Evolutionary conservation across 2,797 vertebrate genomes (phyloP).

Genomic region (Lepus townsendii): DNA sequence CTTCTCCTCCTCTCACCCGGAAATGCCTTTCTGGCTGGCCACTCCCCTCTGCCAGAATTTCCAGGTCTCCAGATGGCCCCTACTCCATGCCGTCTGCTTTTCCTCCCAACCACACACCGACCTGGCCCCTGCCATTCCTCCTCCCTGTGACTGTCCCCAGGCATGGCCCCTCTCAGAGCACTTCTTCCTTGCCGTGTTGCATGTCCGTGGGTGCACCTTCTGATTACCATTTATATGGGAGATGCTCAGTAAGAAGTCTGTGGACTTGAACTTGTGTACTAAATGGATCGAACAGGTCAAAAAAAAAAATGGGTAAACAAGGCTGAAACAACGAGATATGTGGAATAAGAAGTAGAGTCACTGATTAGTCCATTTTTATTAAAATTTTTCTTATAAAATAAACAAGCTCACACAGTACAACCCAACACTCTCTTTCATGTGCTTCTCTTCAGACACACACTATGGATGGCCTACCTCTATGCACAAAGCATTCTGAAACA

Average conservation of each 20-base stretch:
- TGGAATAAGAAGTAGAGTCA: neutral
- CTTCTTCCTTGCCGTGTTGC: neutral
- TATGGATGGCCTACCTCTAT: neutral
- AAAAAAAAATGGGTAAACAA: constrained; percentile 35
- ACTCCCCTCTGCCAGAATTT: neutral
- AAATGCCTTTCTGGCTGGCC: neutral
- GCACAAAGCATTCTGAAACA: constrained; percentile 54
- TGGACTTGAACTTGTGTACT: neutral
- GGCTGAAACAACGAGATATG: neutral
- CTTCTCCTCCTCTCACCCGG: neutral
- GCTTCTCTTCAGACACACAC: neutral
- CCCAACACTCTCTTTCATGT: neutral
- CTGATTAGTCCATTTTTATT: constrained; percentile 28
- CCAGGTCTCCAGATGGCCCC: neutral
- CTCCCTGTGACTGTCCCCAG: neutral
- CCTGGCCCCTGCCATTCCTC: neutral
- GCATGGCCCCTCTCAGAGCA: neutral
- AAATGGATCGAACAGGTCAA: neutral
- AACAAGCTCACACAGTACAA: neutral
- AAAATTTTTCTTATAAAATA: constrained; percentile 11
- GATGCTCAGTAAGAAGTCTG: neutral
- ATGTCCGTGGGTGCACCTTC: neutral
- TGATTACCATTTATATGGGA: neutral
- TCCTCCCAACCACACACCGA: neutral
- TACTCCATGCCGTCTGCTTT: neutral